These are phyloP conservation scores for Tenrec ecaudatus DNA, from an alignment of 2,113 vertebrate genomes.

Conservation along the genomic window DNA sequence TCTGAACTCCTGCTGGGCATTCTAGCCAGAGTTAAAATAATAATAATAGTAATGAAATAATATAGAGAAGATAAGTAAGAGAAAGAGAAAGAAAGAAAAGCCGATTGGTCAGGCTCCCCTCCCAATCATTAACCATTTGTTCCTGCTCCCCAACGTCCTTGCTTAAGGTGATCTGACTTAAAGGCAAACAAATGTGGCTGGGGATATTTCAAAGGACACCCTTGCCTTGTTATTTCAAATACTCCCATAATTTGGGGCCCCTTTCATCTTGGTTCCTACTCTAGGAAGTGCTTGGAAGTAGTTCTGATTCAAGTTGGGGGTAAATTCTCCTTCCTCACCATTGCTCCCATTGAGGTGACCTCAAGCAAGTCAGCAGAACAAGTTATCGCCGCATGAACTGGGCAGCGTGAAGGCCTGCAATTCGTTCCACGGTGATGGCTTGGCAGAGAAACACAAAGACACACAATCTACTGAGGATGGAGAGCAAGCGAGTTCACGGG, in stretches of 20 bases:
- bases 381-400: conserved; percentile 82
- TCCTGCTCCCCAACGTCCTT: conserved; percentile 73
- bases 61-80: conserved; percentile 72
- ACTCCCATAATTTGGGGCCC: conserved; percentile 76
- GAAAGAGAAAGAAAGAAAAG: conserved; percentile 75
- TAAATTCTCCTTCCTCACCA: conserved; percentile 83
- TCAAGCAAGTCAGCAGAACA: conserved; percentile 83
- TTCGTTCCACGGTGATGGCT: conserved; percentile 84
- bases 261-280: conserved; percentile 81
- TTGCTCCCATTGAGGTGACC: conserved; percentile 77
- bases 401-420: conserved; percentile 79
- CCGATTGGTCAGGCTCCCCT: conserved; percentile 76
- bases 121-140: conserved; percentile 80
- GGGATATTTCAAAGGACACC: conserved; percentile 76
- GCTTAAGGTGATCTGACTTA: conserved; percentile 76
- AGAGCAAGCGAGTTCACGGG: conserved; percentile 87
- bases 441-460: conserved; percentile 85
- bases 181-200: conserved; percentile 77
- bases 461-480: conserved; percentile 84
- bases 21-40: conserved; percentile 70
- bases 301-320: conserved; percentile 82
- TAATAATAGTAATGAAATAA: conserved; percentile 61
- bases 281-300: conserved; percentile 83
- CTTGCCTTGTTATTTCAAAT: conserved; percentile 80
- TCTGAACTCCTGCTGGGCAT: conserved; percentile 78